A percentile compares a stretch with the other conserved stretches of the same genome.
phyloP scores from a whole-genome alignment of 1,140 invertebrate species.

The Metopolophium dirhodum region DNA sequence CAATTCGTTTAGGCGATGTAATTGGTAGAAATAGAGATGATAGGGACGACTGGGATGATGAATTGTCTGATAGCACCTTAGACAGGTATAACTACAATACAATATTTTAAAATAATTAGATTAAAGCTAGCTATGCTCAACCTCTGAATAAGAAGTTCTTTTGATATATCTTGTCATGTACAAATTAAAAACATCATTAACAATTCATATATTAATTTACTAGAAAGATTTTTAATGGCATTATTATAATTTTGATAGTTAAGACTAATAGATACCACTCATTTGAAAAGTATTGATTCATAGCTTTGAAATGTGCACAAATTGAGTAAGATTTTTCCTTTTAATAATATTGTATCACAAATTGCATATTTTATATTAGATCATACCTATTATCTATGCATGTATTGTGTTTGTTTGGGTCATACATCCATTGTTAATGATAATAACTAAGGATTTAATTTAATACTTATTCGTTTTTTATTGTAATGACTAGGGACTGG shows the following conservation, averaged over 20 bases:
- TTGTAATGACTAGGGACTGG: neutral
- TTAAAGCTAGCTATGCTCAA: neutral
- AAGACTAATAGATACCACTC: neutral
- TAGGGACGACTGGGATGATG: slow-evolving; percentile 35
- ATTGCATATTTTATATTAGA: neutral
- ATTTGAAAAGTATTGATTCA: neutral
- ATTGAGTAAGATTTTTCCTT: neutral
- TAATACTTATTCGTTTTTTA: neutral
- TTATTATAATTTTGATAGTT: neutral
- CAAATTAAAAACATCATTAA: neutral
- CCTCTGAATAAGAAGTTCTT: neutral
- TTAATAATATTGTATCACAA: neutral
- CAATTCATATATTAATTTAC: neutral
- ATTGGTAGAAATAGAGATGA: slow-evolving; percentile 48
- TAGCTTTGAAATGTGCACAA: neutral
- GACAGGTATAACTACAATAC: neutral
- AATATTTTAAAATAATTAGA: neutral
- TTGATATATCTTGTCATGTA: neutral
- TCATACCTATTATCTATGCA: neutral
- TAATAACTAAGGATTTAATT: neutral
- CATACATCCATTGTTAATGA: neutral
- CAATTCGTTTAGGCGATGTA: slow-evolving; percentile 32
- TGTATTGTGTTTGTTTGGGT: neutral
- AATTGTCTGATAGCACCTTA: slow-evolving; percentile 26
- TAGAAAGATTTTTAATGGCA: neutral